Base-by-base conservation (phyloP, 1,140 invertebrate genomes). In the Heliconius melpomene region DNA sequence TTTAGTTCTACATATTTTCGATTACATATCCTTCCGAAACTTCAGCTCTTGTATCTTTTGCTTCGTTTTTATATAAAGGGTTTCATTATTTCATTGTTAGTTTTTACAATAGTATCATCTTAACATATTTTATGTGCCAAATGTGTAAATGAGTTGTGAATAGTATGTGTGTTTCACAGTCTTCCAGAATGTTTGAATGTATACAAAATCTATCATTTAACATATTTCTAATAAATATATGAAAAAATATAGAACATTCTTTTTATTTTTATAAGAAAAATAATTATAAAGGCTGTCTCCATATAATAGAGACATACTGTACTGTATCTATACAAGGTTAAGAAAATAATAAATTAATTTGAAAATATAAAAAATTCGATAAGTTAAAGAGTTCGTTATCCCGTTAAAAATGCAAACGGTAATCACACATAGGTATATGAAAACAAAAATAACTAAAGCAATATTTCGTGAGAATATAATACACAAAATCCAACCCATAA, bases 1-100 rank as follows among this genome's bases (percentile, higher is more conserved):
- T 38, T 80, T 87, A 86, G 80, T 83, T 84, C 71, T 73, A 73
- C n/a, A 78, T 78, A 73, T 74, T 46, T 80, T 73, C 40, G 66
- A 50, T 73, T 71, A 75, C 18, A 76, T 76, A 72, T 57, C 54
- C 52, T 75, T 76, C 60, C 29, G 40, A 66, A 77, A 66, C 71
- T 80, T 66, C 71, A 23, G 79, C 79, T 80, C 72, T 80, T 80
- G 29, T 80, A 74, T 77, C 75, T 77, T 50, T 80, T 80, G 79
- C 79, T 80, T 80, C 74, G 72, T 80, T 80, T 32, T 80, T 80
- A 80, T 80, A 70, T 46, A 72, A 75, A 38, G 75, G 38, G 66
- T 79, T 80, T 74, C 79, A 72, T 77, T 29, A 60, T 52, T 72
- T 23, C 60, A 66, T 66, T 26, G 60, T 13, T 29, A 66, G 54